These are phyloP conservation scores for Amphiprion ocellaris DNA, from an alignment of 2,113 vertebrate genomes.

Conservation along the genomic window DNA sequence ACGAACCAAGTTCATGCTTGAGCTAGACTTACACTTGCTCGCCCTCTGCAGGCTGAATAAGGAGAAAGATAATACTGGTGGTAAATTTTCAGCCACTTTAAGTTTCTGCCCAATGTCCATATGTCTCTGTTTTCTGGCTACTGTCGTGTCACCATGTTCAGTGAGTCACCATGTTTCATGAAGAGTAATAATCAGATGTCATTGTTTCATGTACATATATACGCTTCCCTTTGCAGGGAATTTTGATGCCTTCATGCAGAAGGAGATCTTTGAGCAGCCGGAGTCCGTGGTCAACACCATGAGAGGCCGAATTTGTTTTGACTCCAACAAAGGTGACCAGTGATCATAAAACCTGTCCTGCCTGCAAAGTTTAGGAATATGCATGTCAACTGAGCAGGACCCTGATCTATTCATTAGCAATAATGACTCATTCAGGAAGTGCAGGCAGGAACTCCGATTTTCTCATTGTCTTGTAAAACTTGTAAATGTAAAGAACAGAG, in stretches of 20 bases:
- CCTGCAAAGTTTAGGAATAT: background rate
- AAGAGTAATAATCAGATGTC: background rate
- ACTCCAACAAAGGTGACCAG: slow-evolving; percentile 88
- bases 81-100: background rate
- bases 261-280: slow-evolving; percentile 98
- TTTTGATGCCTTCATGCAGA: slow-evolving; percentile 98
- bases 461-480: too few species aligned
- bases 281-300: slow-evolving; percentile 97
- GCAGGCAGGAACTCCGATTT: too few species aligned
- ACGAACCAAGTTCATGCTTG: too few species aligned
- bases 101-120: too few species aligned
- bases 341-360: slow-evolving; percentile 9
- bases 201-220: background rate
- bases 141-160: background rate
- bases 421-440: too few species aligned
- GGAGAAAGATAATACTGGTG: background rate
- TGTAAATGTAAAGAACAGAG: too few species aligned
- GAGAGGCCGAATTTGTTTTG: slow-evolving; percentile 96
- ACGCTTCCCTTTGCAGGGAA: slow-evolving; percentile 84
- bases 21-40: background rate
- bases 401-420: background rate
- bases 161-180: too few species aligned
- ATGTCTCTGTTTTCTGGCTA: background rate
- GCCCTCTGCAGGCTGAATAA: slow-evolving; percentile 71
- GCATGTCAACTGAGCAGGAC: background rate